Conservation (phyloP, 2,888 invertebrate genomes). For the Hemicrepidius hirtus region DNA sequence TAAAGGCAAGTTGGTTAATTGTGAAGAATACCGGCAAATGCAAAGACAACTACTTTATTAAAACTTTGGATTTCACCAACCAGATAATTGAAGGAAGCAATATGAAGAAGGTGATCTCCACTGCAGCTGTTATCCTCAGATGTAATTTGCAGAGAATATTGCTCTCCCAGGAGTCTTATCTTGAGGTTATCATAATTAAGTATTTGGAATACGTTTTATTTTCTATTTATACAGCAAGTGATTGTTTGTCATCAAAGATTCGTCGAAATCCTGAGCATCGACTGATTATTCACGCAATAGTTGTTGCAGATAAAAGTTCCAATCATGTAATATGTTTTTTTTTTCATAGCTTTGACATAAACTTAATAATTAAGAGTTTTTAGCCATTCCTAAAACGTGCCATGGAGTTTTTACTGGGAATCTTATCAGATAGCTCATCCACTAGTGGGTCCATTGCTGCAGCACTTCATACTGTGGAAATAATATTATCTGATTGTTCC, state of each 20-base stretch:
- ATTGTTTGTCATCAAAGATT: slow-evolving; percentile 32
- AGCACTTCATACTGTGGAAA: slow-evolving; percentile 37
- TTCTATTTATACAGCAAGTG: slow-evolving; percentile 37
- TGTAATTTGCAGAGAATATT: no score
- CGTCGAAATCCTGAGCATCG: slow-evolving; percentile 44
- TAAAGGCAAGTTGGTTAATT: slow-evolving; percentile 14
- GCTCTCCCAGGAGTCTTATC: no score
- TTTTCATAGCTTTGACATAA: background rate
- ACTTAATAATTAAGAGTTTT: slow-evolving; percentile 5
- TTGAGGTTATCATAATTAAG: slow-evolving; percentile 26
- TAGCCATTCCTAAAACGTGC: slow-evolving; percentile 34
- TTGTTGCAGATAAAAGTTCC: slow-evolving; percentile 21
- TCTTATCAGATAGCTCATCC: slow-evolving; percentile 18
- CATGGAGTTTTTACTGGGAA: slow-evolving; percentile 34
- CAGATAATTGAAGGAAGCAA: slow-evolving; percentile 9
- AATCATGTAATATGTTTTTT: slow-evolving; percentile 27
- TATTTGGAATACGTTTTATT: slow-evolving; percentile 35
- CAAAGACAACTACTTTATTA: background rate
- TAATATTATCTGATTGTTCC: slow-evolving; percentile 31
- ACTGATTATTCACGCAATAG: slow-evolving; percentile 42
- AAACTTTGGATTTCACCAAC: background rate
- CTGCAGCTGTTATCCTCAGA: background rate
- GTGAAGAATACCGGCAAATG: background rate
- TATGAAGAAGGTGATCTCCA: slow-evolving; percentile 15
- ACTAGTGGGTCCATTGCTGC: slow-evolving; percentile 26